These are phyloP conservation scores for Solenopsis invicta DNA, from an alignment of 1,140 invertebrate species.

Conservation along the genomic window DNA sequence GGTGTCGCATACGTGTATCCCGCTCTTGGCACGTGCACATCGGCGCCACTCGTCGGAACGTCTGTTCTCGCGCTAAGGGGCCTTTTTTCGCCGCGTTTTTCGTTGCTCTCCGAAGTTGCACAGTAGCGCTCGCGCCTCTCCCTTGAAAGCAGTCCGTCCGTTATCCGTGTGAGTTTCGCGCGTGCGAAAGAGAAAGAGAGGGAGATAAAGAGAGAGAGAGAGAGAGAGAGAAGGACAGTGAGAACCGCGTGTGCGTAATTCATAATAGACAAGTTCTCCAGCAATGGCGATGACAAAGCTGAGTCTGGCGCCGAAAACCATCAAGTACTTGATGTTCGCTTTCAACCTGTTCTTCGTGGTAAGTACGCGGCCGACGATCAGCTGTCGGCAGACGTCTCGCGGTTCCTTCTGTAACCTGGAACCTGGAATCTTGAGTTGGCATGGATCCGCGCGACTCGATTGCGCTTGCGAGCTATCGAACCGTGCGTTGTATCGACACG, in stretches of 20 bases:
- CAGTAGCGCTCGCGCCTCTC: conserved; percentile 34
- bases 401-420: too few relatives aligned
- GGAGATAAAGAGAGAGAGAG: background rate
- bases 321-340: conserved; percentile 90
- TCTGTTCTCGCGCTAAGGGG: background rate
- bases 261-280: background rate
- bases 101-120: background rate
- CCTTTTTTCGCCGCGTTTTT: conserved; percentile 47
- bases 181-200: background rate
- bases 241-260: background rate
- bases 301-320: conserved; percentile 59
- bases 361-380: conserved; percentile 80
- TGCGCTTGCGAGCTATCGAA: conserved; percentile 32
- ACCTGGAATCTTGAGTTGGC: conserved; percentile 44
- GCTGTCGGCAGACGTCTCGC: background rate
- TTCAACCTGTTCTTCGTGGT: conserved; percentile 91
- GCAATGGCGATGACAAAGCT: conserved; percentile 17
- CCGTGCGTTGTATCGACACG: background rate
- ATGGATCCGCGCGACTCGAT: background rate
- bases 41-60: conserved; percentile 34
- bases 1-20: background rate
- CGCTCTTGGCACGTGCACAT: conserved; percentile 14
- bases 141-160: conserved; percentile 21
- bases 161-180: background rate
- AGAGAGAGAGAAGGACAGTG: background rate